Base-by-base conservation (phyloP, 2,888 invertebrate species). In the Andrena chrysosceles region DNA sequence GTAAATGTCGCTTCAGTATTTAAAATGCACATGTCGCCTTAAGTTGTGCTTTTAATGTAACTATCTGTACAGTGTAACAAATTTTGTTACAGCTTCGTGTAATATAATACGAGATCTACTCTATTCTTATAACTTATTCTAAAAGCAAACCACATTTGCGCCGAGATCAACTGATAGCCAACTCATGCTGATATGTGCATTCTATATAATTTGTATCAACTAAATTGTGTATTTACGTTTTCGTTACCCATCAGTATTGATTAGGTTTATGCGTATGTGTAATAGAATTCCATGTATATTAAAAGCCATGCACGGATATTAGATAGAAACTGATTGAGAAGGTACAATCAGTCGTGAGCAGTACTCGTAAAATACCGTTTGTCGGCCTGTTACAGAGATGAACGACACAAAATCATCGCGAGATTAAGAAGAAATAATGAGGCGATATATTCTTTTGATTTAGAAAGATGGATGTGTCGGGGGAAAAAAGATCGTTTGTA, bases 191-290 rank as follows among this genome's bases (percentile, higher is more conserved):
- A 85, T 72, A 64, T 85, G 62, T 84, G 78, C 82, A 87, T 87
- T 80, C 79, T 82, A 59, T 82, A 74, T 81, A 81, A 84, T 79
- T 67, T 77, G 69, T 82, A 80, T 82, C 71, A 74, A 71, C 42
- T 77, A 67, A 83, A 81, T 75, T 74, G 48, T 74, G 56, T 80
- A 83, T 78, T 68, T 84, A 67, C 64, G 83, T 83, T 83, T 77
- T 88, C 76, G 75, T 87, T 87, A 76, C 77, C 84, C 72, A 85
- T 69, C 78, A 85, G 76, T 87, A 85, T 84, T 87, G 77, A 87
- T 74, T 87, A 81, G 69, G 63, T 80, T 73, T 73, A 81, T 76
- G 54, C 71, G 74, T 52, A 71, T 81, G 60, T 77, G 73, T 78
- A 76, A 74, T 81, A 73, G 68, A 56, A 56, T 59, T 77, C 56